Evolutionary conservation across 2,888 invertebrate genomes (phyloP).

Genomic region (Apodemia hepburni): DNA sequence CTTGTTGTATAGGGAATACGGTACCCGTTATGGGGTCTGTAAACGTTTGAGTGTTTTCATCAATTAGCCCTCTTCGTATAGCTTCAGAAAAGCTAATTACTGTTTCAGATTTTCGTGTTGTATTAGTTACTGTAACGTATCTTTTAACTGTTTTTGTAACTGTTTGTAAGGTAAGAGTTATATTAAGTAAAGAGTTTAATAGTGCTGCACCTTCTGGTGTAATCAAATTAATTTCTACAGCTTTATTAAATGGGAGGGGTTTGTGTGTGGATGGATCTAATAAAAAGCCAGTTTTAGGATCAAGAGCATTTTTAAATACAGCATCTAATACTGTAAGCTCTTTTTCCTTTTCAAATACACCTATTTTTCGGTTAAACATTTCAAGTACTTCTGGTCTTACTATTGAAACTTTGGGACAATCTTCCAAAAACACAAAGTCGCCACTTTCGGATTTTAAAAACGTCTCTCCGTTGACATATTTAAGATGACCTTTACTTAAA

Average conservation of each 20-base stretch:
- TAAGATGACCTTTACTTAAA: conserved; percentile 87
- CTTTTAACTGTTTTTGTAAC: conserved; percentile 91
- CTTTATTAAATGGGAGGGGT: conserved; percentile 90
- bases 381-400: conserved; percentile 92
- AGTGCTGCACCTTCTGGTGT: conserved; percentile 93
- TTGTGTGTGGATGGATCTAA: conserved; percentile 86
- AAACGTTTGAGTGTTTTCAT: conserved; percentile 88
- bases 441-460: conserved; percentile 87
- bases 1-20: conserved; percentile 87
- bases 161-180: conserved; percentile 93
- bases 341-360: conserved; percentile 86
- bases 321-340: conserved; percentile 94
- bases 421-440: conserved; percentile 87
- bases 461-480: conserved; percentile 86
- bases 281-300: conserved; percentile 93
- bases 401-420: conserved; percentile 88
- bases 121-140: conserved; percentile 87
- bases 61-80: conserved; percentile 87
- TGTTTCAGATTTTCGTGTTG: conserved; percentile 77
- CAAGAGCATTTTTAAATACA: conserved; percentile 91
- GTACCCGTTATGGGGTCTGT: conserved; percentile 87
- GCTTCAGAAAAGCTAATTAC: conserved; percentile 89
- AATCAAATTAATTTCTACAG: conserved; percentile 91
- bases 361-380: conserved; percentile 91
- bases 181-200: conserved; percentile 91